These are phyloP conservation scores for Lycophotia porphyrea DNA, from an alignment of 2,888 invertebrate genomes.

Conservation along the genomic window DNA sequence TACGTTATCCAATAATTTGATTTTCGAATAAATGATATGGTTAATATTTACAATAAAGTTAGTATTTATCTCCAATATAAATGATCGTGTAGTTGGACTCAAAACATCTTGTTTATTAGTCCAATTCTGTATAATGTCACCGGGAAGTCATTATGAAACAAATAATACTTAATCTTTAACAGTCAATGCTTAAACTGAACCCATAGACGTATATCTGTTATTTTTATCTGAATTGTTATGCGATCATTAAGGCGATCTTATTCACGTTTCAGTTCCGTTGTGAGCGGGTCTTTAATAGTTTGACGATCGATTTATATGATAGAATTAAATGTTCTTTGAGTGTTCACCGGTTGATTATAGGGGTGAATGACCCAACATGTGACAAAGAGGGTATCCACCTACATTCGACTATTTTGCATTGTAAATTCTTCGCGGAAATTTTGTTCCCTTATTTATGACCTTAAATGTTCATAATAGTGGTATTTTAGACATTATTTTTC, in stretches of 20 bases:
- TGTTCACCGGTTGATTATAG: slow-evolving; percentile 60
- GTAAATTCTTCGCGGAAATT: slow-evolving; percentile 67
- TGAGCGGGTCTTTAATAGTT: slow-evolving; percentile 55
- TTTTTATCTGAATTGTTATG: slow-evolving; percentile 46
- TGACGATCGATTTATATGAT: slow-evolving; percentile 64
- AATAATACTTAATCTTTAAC: slow-evolving; percentile 21
- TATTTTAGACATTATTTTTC: slow-evolving; percentile 45
- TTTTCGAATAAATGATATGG: slow-evolving; percentile 48
- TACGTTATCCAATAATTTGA: slow-evolving; percentile 36
- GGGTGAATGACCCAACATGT: slow-evolving; percentile 69
- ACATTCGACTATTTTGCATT: slow-evolving; percentile 71
- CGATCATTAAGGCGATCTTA: slow-evolving; percentile 50
- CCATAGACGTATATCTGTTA: slow-evolving; percentile 17
- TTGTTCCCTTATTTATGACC: slow-evolving; percentile 73
- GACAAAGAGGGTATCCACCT: slow-evolving; percentile 69
- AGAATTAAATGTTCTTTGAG: slow-evolving; percentile 55
- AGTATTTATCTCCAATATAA: slow-evolving; percentile 41
- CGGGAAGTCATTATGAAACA: slow-evolving; percentile 28
- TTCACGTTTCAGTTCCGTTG: slow-evolving; percentile 56
- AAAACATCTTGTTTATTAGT: slow-evolving; percentile 31
- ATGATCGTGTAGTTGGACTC: slow-evolving; percentile 16
- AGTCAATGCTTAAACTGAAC: slow-evolving; percentile 23
- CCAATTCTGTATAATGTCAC: slow-evolving; percentile 32
- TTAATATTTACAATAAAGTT: slow-evolving; percentile 15
- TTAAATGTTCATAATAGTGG: slow-evolving; percentile 48